Base-by-base conservation (phyloP, 2,113 vertebrate genomes). In the Pithys albifrons region DNA sequence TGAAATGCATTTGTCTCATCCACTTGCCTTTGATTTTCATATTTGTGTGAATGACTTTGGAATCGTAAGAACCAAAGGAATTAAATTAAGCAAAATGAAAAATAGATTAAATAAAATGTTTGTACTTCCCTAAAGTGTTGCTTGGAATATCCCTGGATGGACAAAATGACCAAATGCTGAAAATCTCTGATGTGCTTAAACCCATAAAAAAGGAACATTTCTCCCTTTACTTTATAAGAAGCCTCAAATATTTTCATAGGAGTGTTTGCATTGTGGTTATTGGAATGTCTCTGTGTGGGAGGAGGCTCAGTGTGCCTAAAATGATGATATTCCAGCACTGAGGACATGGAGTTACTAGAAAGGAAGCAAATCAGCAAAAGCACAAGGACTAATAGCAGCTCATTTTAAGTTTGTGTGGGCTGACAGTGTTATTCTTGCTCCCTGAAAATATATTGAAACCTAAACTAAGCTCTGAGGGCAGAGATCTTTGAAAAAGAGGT, bases 1-100 rank as follows among this genome's bases (percentile, higher is more conserved):
- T 39, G 59, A 93, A 91, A 64, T 64, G 72, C 73, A 57, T 94
- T 92, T 82, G 45, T 66, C 81, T 91, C 92, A 75, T 85, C 52
- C 74, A 39, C 35, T 95, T 94, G 85, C 43, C 65, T 93, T 84
- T 95, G 41, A 74, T 93, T 94, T 67, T 82, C 33, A 1, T 43
- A 67, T 82, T 91, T 69, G 46, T 61, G 22, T 66, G n/a, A 90
- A 39, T 57, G 95, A 71, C 57, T 93, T 55, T 45, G 85, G 90
- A 74, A 95, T 81, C 20, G 14, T 62, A 72, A 37, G n/a, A 83
- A 67, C 57, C 9, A 48, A 37, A 71, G 80, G 67, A 82, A 90
- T 79, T 29, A 52, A 24, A 35, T 80, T 55, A 57, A 89, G 84
- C 69, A 65, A 92, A 89, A 96, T 27, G 37, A 9, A 67, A 94